Conservation (phyloP, 2,888 invertebrate species). For the Parasteatoda lunata region DNA sequence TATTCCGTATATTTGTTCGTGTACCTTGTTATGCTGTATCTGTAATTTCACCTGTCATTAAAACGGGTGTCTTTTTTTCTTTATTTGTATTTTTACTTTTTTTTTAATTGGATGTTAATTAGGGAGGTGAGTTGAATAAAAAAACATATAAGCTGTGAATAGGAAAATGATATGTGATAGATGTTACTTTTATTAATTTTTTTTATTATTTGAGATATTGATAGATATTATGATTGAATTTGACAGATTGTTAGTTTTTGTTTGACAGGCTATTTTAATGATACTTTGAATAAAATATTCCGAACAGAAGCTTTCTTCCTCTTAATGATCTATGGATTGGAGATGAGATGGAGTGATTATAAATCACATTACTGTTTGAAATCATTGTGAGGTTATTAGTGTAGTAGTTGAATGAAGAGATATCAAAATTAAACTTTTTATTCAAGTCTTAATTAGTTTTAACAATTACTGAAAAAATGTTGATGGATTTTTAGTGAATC, state of each 20-base stretch:
- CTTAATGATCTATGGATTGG: too few relatives aligned
- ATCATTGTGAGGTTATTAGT: too few relatives aligned
- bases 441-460: too few relatives aligned
- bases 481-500: too few relatives aligned
- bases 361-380: too few relatives aligned
- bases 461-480: too few relatives aligned
- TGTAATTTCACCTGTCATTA: neutral
- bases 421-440: too few relatives aligned
- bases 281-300: neutral
- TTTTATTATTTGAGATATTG: neutral
- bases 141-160: neutral
- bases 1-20: neutral
- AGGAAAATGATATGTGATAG: neutral
- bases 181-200: neutral
- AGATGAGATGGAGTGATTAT: too few relatives aligned
- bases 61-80: neutral
- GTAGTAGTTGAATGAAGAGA: too few relatives aligned
- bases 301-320: neutral
- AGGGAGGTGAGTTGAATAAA: neutral
- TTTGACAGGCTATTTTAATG: neutral
- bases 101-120: conserved; percentile 3
- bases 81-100: neutral
- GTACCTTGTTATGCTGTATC: neutral
- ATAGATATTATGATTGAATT: neutral
- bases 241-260: neutral